Evolutionary conservation across 2,113 vertebrate genomes (phyloP), one percentile per base, ranked within the genome.

Genomic region (Sclerurus mexicanus): DNA sequence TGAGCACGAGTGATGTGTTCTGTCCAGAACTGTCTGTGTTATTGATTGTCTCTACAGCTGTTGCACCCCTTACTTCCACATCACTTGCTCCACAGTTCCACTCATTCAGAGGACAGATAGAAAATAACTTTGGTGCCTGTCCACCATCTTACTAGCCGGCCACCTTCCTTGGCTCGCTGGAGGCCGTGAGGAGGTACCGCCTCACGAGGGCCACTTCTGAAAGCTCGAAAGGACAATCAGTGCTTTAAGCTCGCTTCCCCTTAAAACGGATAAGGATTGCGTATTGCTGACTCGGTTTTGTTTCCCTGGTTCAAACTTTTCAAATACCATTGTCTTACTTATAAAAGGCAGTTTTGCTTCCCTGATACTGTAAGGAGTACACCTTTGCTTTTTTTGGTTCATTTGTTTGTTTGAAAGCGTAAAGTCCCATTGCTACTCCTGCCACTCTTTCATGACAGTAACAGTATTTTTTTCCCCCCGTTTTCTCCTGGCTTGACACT

Each of bases 1-100:
- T 96, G 97, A 98, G 99, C 98, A 99, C 98, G 97, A 99, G 99
- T 98, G 98, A 99, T 98, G 98, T 98, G 98, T 99, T 99, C 98
- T 99, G 99, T 99, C 99, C 98, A 99, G 99, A 99, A 99, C 97
- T 91, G 98, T 98, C 98, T 98, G 98, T 97, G 97, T 98, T 96
- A 97, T 96, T 97, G 98, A 98, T 98, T 98, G 98, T 98, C 98
- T 97, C 96, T 97, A 97, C 98, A 98, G 98, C 98, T 98, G 98
- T 96, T 98, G 98, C 97, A 97, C 98, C 96, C 96, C 96, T 98
- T 97, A 96, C 95, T 97, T 97, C 97, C 97, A 98, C 97, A 98
- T 97, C 98, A 98, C 97, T 98, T 97, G 97, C 93, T 98, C 98
- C 97, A 97, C 94, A 96, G 97, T 97, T 96, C 98, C 97, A 96